These are phyloP conservation scores for Noctua pronuba DNA, from an alignment of 2,888 invertebrate genomes.

Conservation along the genomic window DNA sequence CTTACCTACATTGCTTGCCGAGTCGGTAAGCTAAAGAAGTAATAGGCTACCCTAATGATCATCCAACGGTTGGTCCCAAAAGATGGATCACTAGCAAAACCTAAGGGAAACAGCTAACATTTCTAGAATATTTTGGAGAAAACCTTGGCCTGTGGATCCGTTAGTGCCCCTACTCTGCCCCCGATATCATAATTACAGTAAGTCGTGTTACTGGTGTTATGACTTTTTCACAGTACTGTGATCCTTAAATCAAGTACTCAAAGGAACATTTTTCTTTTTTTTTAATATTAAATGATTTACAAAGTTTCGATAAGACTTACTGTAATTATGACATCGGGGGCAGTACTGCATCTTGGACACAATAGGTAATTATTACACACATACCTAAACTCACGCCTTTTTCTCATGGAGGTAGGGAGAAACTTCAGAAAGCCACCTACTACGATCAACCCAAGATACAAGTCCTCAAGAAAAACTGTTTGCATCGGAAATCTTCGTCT, in stretches of 20 bases:
- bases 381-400: background rate
- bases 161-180: no score
- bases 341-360: background rate
- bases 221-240: no score
- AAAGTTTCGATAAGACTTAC: no score
- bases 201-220: no score
- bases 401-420: background rate
- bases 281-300: no score
- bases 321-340: no score
- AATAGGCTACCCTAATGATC: background rate
- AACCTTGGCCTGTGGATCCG: background rate
- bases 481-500: background rate
- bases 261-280: no score
- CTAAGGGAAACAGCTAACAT: background rate
- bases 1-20: background rate
- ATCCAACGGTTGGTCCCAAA: slow-evolving; percentile 1
- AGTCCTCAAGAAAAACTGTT: background rate
- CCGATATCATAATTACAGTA: no score
- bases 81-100: background rate
- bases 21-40: background rate
- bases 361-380: background rate
- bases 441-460: no score
- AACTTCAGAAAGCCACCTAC: no score
- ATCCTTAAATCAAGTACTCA: no score
- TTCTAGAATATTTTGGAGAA: background rate